Evolutionary conservation across 2,888 invertebrate species (phyloP).

Genomic region (Ashinkailepas kermadecensis): DNA sequence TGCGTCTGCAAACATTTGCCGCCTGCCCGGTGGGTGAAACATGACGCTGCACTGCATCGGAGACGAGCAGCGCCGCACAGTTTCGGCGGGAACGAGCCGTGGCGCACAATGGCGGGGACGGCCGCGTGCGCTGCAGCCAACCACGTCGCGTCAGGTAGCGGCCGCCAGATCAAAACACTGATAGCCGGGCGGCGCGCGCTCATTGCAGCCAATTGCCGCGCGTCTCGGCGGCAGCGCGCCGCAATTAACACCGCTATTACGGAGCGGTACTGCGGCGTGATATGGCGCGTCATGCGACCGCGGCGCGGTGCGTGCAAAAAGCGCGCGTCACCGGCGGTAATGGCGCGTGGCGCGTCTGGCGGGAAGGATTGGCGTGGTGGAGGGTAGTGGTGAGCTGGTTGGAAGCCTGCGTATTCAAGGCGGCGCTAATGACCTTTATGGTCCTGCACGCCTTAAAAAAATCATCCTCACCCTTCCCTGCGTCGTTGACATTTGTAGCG

Average conservation of each 20-base stretch:
- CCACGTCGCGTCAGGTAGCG: neutral
- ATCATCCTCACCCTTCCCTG: too few species aligned
- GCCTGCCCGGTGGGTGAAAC: too few species aligned
- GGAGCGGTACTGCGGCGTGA: neutral
- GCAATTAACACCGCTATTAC: neutral
- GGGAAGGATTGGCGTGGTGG: neutral
- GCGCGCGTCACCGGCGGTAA: constrained; percentile 15
- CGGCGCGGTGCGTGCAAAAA: constrained; percentile 5
- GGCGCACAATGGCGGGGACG: neutral
- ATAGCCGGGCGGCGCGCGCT: neutral
- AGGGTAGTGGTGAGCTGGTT: too few species aligned
- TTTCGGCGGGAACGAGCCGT: too few species aligned
- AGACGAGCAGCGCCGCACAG: too few species aligned
- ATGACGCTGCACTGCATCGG: neutral
- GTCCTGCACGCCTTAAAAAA: too few species aligned
- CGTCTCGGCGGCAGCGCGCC: neutral
- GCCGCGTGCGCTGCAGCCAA: too few species aligned
- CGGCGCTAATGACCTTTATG: too few species aligned
- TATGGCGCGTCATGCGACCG: neutral
- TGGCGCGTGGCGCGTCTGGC: neutral
- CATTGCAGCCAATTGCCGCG: neutral
- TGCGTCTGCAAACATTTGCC: too few species aligned
- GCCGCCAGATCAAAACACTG: neutral
- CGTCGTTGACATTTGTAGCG: too few species aligned
- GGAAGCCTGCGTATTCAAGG: too few species aligned